Conservation (phyloP, 2,797 vertebrate genomes). For the Gallinago nigripennis region DNA sequence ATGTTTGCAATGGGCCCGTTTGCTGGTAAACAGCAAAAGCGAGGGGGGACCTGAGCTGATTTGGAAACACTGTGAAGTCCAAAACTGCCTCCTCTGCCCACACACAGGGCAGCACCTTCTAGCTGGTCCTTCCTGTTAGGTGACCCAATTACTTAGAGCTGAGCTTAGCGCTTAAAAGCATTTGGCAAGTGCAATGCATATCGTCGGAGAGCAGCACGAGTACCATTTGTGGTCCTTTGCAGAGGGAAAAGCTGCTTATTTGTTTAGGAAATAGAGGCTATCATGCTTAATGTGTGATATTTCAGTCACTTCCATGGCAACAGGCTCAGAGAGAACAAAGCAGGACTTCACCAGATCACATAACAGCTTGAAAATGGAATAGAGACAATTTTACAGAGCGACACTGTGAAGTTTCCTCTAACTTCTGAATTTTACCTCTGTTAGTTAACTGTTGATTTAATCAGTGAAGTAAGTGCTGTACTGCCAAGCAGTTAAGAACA, state of each 20-base stretch:
- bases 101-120: not conserved
- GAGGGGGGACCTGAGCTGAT: not conserved
- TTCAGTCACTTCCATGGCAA: conserved; percentile 71
- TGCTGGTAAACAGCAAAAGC: not conserved
- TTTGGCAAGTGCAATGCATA: not conserved
- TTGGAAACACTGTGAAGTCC: not conserved
- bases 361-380: conserved; percentile 34
- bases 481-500: not conserved
- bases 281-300: conserved; percentile 29
- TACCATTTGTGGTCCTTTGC: conserved; percentile 4
- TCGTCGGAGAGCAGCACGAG: not conserved
- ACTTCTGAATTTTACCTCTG: conserved; percentile 32
- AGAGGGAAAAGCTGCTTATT: conserved; percentile 51
- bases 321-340: conserved; percentile 50
- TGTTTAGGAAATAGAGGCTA: conserved; percentile 61
- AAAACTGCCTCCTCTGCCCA: not conserved
- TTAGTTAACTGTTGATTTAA: not conserved
- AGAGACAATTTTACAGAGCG: not conserved
- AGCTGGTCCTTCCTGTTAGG: not conserved
- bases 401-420: conserved; percentile 9
- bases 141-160: conserved; percentile 7
- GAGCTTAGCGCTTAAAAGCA: not conserved
- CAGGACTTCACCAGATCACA: conserved; percentile 12
- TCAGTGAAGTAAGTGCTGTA: not conserved
- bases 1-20: not conserved